phyloP scores from a whole-genome alignment of 2,888 invertebrate genomes.

The Autographa gamma region DNA sequence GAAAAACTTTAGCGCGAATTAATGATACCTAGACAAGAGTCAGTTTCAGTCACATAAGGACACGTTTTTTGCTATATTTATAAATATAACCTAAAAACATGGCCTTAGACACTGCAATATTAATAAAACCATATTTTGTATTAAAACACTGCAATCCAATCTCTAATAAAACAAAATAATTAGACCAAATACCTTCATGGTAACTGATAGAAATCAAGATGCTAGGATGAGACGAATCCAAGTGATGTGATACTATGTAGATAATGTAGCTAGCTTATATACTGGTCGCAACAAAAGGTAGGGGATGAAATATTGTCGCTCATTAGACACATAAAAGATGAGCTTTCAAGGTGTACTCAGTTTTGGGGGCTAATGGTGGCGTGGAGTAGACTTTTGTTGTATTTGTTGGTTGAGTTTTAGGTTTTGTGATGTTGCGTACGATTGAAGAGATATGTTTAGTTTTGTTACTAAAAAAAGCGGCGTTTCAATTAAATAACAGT shows the following conservation, averaged over 20 bases:
- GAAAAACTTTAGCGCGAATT: too few species aligned
- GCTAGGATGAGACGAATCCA: conserved; percentile 17
- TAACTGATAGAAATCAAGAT: conserved; percentile 19
- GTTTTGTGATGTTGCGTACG: too few species aligned
- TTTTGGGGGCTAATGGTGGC: conserved; percentile 54
- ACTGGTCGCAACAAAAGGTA: conserved; percentile 60
- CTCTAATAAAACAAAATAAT: not conserved
- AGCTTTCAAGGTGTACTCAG: conserved; percentile 78
- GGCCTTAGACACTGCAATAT: too few species aligned
- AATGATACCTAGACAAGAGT: too few species aligned
- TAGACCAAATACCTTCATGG: conserved; percentile 62
- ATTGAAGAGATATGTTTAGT: too few species aligned
- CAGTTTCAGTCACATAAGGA: too few species aligned
- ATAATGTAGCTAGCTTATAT: conserved; percentile 73
- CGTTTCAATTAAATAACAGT: too few species aligned
- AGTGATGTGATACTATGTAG: conserved; percentile 62
- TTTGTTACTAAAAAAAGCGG: too few species aligned
- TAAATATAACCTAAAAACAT: too few species aligned
- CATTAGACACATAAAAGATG: conserved; percentile 79
- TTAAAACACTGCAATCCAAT: conserved; percentile 42
- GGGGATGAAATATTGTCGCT: conserved; percentile 81
- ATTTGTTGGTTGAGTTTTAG: not conserved
- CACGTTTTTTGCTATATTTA: too few species aligned
- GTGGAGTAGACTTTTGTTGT: conserved; percentile 61
- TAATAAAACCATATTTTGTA: too few species aligned